These are phyloP conservation scores for Acanthochromis polyacanthus DNA, from an alignment of 2,113 vertebrate species.

Conservation along the genomic window DNA sequence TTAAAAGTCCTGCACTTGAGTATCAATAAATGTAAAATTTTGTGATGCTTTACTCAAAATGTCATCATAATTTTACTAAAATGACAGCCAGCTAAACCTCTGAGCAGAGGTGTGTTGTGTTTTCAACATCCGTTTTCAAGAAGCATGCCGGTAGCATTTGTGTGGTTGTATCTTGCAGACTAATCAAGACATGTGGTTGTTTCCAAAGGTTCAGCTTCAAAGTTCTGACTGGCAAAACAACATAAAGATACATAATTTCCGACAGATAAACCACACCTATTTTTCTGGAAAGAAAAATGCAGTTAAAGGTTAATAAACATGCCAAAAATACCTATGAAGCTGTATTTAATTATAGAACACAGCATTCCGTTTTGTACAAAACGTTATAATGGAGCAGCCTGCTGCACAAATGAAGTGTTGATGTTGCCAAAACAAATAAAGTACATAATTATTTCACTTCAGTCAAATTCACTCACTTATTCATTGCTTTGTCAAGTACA, in stretches of 20 bases:
- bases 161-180: conserved; percentile 57
- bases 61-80: background rate
- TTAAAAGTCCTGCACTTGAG: no score
- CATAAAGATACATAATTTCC: conserved; percentile 37
- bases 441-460: no score
- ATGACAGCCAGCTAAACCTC: background rate
- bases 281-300: conserved; percentile 7
- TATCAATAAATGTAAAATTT: background rate
- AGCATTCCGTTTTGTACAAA: background rate
- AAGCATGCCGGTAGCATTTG: background rate
- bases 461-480: no score
- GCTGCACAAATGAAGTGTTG: background rate
- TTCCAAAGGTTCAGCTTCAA: conserved; percentile 27
- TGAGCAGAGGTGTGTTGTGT: conserved; percentile 8
- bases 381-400: background rate
- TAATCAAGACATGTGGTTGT: conserved; percentile 41
- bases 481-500: background rate
- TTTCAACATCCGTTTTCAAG: conserved; percentile 13
- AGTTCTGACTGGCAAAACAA: conserved; percentile 46
- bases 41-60: background rate
- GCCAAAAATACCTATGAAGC: background rate
- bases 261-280: background rate
- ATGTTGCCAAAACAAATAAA: background rate
- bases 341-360: background rate
- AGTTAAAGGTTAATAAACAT: conserved; percentile 17